phyloP scores from a whole-genome alignment of 2,888 invertebrate genomes.

The Xylota sylvarum region DNA sequence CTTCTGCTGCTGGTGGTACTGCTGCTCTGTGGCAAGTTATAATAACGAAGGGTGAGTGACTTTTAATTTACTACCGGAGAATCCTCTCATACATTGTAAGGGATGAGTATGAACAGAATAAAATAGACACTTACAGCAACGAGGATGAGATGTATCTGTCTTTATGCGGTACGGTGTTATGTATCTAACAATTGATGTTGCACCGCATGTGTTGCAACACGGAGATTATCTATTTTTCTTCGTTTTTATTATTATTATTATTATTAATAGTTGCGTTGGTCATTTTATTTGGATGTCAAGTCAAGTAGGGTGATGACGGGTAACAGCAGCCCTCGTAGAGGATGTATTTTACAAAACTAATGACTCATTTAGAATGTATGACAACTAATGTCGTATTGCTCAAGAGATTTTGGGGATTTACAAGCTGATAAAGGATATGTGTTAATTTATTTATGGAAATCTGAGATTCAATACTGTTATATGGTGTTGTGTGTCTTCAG shows the following conservation, averaged over 20 bases:
- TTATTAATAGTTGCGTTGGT: conserved; percentile 64
- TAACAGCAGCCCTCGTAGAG: conserved; percentile 38
- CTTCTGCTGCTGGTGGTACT: conserved; percentile 5
- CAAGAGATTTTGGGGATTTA: conserved; percentile 4
- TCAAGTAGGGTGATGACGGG: conserved; percentile 45
- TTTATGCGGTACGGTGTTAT: neutral
- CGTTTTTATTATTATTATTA: conserved; percentile 59
- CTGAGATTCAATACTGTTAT: too few species aligned
- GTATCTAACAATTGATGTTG: conserved; percentile 40
- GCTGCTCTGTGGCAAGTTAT: conserved; percentile 31
- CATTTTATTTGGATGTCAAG: conserved; percentile 63
- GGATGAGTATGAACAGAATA: conserved; percentile 49
- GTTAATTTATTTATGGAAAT: too few species aligned
- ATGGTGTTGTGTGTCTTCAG: too few species aligned
- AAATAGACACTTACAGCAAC: conserved; percentile 30
- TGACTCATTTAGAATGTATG: conserved; percentile 58
- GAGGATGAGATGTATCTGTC: conserved; percentile 22
- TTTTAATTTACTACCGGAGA: conserved; percentile 83
- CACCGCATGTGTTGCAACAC: conserved; percentile 32
- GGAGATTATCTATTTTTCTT: conserved; percentile 55
- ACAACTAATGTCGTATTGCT: conserved; percentile 40
- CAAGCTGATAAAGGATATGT: neutral
- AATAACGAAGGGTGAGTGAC: conserved; percentile 82
- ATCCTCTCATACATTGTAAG: conserved; percentile 29
- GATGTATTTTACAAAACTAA: conserved; percentile 28